Base-by-base conservation (phyloP, 2,113 vertebrate species). In the Gallinago media region DNA sequence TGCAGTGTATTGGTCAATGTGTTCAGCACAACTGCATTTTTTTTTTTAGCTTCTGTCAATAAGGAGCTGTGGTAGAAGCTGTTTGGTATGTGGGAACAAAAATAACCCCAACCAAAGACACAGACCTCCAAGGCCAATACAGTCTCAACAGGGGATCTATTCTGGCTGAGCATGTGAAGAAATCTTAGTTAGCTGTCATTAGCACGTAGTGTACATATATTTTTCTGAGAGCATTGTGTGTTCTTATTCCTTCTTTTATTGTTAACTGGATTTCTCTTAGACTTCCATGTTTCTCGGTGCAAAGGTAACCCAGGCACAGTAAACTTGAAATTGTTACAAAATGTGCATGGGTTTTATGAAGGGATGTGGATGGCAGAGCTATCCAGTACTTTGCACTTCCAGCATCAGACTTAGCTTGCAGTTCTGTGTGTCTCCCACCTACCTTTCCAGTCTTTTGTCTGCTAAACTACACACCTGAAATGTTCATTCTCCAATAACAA, bases 61-160 rank as follows among this genome's bases (percentile, higher is more conserved):
- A 63, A 49, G 34, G 32, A 91, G 11, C 62, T 68, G 49, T 78
- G 80, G 23, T 56, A 74, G 59, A 91, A 74, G 32, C 17, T 74
- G n/a, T 88, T 94, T 86, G 42, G 22, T 15, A 11, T 23, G 5
- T n/a, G 42, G 46, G 59, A 79, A 31, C 12, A 40, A 15, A 11
- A 65, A 58, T 72, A 13, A 6, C 23, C 32, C 1, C 4, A 2
- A 18, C 11, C 19, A 54, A 54, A 54, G 27, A 2, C 52, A 6
- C 26, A 71, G 74, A 58, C 12, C 11, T 32, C 8, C 16, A 36
- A 68, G 68, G 49, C 17, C 61, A 52, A 2, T 70, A 18, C 4
- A 23, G 3, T 27, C 46, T 87, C 22, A 56, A 0, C 1, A 79
- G 54, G n/a, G 10, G 15, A 70, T 88, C 65, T 1, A 0, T 58